Evolutionary conservation across 1,140 invertebrate genomes (phyloP), one percentile per base, ranked within the genome.

Genomic region (Babylonia areolata): DNA sequence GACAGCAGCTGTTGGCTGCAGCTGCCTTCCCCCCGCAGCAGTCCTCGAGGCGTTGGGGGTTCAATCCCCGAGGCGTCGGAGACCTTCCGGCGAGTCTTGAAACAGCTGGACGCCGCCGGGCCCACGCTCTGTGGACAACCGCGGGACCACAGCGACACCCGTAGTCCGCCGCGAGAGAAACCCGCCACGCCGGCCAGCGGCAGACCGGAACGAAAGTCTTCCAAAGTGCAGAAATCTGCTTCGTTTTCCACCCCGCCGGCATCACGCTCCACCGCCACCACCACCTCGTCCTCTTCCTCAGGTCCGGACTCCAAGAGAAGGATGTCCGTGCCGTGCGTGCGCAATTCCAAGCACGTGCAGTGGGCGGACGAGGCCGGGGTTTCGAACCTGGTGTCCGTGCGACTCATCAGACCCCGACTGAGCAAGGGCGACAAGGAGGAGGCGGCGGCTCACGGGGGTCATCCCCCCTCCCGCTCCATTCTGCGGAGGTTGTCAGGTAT

Each of bases 151-250:
- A 17, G 54, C 28, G 37, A 1, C 42, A 28, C 17, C 15, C 3
- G 51, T 35, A 23, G 23, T 35, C 42, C 12, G 78, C 37, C 39
- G 9, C 42, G 40, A 40, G 78, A 20, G n/a, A n/a, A 5, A 3
- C n/a, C 12, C 28, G 9, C 39, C 12, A n/a, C 79, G 3, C n/a
- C n/a, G 28, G 6, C n/a, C 37, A 5, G 11, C 3, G 17, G 17
- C 15, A 2, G 0, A 28, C 39, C n/a, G 37, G 28, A 40, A 75
- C 80, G 42, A 5, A 81, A 33, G 82, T 75, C 82, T 2, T 46
- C 69, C 17, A 84, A 84, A 33, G 82, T 84, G 82, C 73, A 84
- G 82, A 84, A 84, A 40, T 84, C 82, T 2, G 82, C 82, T 1
- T 84, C 82, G 31, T 84, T 84, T 46, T 82, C 81, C 12, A 6